A percentile compares a stretch with the other conserved stretches of the same genome.
Evolutionary conservation across 2,888 invertebrate species (phyloP).

Genomic region (Nemurella pictetii): DNA sequence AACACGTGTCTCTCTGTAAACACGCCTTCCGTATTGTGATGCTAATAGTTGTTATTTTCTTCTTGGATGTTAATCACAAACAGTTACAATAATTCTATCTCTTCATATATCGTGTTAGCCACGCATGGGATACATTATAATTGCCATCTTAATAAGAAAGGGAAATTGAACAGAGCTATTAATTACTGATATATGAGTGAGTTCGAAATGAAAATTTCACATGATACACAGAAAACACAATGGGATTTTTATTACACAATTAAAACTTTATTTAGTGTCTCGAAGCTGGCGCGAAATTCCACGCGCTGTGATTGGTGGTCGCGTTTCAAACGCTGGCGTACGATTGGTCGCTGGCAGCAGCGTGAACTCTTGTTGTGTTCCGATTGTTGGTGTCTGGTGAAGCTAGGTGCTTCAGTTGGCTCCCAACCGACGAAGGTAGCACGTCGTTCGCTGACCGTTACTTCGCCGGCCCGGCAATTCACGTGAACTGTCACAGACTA

Average conservation of each 20-base stretch:
- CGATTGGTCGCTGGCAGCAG: neutral
- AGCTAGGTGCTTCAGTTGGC: neutral
- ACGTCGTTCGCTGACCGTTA: neutral
- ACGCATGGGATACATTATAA: neutral
- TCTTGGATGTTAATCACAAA: neutral
- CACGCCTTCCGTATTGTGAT: neutral
- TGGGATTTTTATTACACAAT: neutral
- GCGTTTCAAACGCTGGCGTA: too few species aligned
- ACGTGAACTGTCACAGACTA: too few species aligned
- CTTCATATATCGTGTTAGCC: too few species aligned
- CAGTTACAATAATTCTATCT: neutral
- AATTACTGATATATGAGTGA: constrained; percentile 5
- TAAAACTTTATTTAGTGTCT: neutral
- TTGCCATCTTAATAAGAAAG: constrained; percentile 7
- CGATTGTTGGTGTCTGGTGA: neutral
- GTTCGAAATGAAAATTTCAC: constrained; percentile 27
- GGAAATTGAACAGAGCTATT: constrained; percentile 13
- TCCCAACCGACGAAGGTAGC: neutral
- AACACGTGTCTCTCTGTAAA: neutral
- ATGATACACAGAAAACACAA: neutral
- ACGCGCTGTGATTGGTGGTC: neutral
- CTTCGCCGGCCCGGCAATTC: too few species aligned
- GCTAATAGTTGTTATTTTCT: neutral
- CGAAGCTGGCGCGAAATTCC: neutral
- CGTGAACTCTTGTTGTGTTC: neutral